Evolutionary conservation across 2,113 vertebrate genomes (phyloP).

Genomic region (Clarias magur): DNA sequence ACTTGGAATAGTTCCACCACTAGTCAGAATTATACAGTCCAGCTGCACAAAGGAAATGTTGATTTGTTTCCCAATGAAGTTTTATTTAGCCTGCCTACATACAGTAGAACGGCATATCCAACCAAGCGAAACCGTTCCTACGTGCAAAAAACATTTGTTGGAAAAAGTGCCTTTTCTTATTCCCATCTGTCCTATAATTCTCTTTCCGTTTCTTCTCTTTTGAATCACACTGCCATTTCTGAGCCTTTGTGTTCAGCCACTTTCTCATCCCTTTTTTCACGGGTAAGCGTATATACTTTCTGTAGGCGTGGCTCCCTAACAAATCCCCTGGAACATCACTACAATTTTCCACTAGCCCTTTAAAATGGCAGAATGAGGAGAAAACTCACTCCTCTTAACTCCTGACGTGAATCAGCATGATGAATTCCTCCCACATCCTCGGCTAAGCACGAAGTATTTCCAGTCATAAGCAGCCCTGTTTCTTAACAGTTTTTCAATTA

Average conservation of each 20-base stretch:
- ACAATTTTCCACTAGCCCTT: background rate
- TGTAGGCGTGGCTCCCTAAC: background rate
- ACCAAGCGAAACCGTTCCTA: background rate
- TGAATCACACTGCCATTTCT: background rate
- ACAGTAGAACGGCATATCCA: background rate
- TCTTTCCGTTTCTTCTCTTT: background rate
- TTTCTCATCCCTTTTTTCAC: background rate
- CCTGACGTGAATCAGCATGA: background rate
- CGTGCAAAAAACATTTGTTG: background rate
- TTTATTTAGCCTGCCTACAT: background rate
- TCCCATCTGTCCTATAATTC: constrained; percentile 9
- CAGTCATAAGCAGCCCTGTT: background rate
- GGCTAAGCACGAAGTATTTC: background rate
- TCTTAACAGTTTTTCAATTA: constrained; percentile 3
- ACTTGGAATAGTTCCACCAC: too few relatives aligned
- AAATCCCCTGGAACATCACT: constrained; percentile 8
- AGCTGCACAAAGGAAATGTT: background rate
- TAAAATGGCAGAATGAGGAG: background rate
- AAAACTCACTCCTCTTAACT: background rate
- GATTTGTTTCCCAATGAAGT: background rate
- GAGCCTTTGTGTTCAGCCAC: background rate
- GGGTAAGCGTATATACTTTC: background rate
- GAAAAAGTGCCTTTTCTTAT: background rate
- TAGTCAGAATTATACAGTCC: too few relatives aligned
- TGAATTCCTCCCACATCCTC: constrained; percentile 1